Conservation (phyloP, 2,113 vertebrate species). For the Rousettus leschenaultii region DNA sequence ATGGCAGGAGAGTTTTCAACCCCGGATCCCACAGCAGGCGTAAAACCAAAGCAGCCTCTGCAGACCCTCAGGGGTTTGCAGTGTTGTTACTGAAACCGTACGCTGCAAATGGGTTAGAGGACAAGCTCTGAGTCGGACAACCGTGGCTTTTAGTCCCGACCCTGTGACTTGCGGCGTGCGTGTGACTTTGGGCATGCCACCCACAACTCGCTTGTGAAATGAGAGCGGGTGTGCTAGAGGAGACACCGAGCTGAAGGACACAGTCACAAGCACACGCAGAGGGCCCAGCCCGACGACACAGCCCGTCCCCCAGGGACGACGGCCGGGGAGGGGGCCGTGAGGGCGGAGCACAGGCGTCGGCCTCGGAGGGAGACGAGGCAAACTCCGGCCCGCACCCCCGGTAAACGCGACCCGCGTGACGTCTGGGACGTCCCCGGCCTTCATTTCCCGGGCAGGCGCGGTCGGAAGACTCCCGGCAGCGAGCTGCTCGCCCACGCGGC, state of each 20-base stretch:
- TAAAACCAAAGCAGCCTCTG: background rate
- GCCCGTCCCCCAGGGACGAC: background rate
- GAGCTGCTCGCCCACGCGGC: background rate
- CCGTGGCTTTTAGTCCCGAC: background rate
- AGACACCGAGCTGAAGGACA: too few relatives aligned
- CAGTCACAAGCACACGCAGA: too few relatives aligned
- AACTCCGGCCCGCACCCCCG: background rate
- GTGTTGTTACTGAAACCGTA: background rate
- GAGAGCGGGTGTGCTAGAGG: background rate
- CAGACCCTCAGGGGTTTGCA: background rate
- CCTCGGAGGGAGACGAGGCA: background rate
- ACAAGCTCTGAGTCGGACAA: background rate
- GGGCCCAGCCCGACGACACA: too few relatives aligned
- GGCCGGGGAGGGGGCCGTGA: too few relatives aligned
- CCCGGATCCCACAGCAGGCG: background rate
- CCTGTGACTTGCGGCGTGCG: background rate
- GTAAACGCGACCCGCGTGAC: background rate
- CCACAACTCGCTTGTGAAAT: background rate
- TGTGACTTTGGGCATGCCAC: background rate
- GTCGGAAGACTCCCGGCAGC: background rate
- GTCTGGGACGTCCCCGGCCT: background rate
- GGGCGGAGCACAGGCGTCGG: too few relatives aligned
- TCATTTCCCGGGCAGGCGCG: background rate
- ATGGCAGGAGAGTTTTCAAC: background rate
- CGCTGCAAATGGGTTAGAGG: background rate